phyloP scores from a whole-genome alignment of 2,888 invertebrate genomes.

The Aporophyla nigra region DNA sequence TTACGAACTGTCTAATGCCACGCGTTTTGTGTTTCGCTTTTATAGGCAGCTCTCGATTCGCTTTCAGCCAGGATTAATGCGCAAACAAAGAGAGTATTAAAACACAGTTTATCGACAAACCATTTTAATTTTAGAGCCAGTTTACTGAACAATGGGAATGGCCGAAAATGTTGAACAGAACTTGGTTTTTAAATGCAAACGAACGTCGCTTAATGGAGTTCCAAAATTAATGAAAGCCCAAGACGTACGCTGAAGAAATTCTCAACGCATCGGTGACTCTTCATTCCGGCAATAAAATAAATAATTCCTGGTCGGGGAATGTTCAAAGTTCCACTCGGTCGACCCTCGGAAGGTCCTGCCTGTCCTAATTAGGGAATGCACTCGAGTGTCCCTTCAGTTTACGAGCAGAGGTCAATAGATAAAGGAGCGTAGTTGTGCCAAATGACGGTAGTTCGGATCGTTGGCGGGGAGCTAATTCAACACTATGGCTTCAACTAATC shows the following conservation, averaged over 20 bases:
- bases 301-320: slow-evolving; percentile 67
- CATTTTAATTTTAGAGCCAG: slow-evolving; percentile 41
- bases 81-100: slow-evolving; percentile 54
- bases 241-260: slow-evolving; percentile 56
- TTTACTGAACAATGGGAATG: slow-evolving; percentile 8
- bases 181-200: slow-evolving; percentile 36
- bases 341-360: slow-evolving; percentile 57
- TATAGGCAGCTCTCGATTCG: slow-evolving; percentile 36
- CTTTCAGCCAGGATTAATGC: slow-evolving; percentile 47
- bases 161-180: slow-evolving; percentile 18
- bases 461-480: slow-evolving; percentile 39
- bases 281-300: slow-evolving; percentile 67
- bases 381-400: slow-evolving; percentile 67
- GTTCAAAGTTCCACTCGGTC: slow-evolving; percentile 61
- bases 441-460: slow-evolving; percentile 62
- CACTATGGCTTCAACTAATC: slow-evolving; percentile 40
- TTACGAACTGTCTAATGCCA: slow-evolving; percentile 61
- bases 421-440: slow-evolving; percentile 56
- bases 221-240: slow-evolving; percentile 58
- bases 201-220: slow-evolving; percentile 36
- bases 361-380: slow-evolving; percentile 68
- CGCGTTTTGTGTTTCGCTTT: slow-evolving; percentile 53
- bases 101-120: slow-evolving; percentile 49
- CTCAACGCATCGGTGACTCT: slow-evolving; percentile 62
- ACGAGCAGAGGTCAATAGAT: slow-evolving; percentile 68